A percentile compares a stretch with the other conserved stretches of the same genome.
phyloP scores from a whole-genome alignment of 2,113 vertebrate species.

The Etia nguti region DNA sequence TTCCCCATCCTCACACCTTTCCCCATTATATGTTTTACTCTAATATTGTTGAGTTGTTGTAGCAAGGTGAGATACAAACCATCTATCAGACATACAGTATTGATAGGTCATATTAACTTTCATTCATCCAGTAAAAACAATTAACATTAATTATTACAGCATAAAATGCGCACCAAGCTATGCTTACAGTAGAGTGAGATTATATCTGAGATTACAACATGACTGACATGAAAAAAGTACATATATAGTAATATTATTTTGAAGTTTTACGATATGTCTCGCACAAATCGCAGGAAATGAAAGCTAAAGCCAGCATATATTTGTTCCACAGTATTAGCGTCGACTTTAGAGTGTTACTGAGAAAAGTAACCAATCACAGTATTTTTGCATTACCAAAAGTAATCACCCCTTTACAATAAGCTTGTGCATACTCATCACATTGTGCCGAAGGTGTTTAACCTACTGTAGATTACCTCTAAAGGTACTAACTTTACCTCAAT shows the following conservation, averaged over 20 bases:
- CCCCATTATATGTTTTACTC: background rate
- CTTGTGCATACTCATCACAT: background rate
- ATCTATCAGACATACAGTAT: background rate
- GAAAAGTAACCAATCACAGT: background rate
- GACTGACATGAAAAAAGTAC: background rate
- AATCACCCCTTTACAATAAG: background rate
- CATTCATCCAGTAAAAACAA: background rate
- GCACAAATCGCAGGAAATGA: background rate
- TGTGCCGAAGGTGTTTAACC: background rate
- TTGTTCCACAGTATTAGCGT: background rate
- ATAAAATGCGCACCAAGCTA: background rate
- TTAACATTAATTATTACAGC: background rate
- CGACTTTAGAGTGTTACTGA: background rate
- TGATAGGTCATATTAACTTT: background rate
- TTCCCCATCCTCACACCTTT: accelerated
- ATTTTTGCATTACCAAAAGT: background rate
- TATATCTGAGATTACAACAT: background rate
- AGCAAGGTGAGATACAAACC: background rate
- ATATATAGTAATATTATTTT: background rate
- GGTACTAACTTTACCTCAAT: background rate
- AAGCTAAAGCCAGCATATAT: background rate
- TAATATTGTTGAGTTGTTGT: background rate
- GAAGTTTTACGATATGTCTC: background rate
- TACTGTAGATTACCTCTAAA: background rate
- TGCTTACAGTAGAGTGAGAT: background rate